Evolutionary conservation across 2,113 vertebrate genomes (phyloP).

Genomic region (Eublepharis macularius): DNA sequence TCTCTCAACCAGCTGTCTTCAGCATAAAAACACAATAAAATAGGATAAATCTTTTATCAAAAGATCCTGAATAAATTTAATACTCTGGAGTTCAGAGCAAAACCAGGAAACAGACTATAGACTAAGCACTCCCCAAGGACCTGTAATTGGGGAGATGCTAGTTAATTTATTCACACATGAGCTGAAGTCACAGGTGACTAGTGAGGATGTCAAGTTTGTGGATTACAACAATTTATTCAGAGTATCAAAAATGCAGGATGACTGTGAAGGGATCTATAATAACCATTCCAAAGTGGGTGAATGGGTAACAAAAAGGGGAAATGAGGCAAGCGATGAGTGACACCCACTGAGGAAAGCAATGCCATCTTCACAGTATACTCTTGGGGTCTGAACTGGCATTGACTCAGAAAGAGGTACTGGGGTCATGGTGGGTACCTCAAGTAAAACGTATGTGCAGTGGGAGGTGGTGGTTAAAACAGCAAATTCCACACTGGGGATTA

Average conservation of each 20-base stretch:
- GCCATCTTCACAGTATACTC: not conserved
- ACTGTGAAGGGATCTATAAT: not conserved
- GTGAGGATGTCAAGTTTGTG: not conserved
- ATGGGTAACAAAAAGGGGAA: not conserved
- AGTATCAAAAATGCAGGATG: not conserved
- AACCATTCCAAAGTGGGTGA: not conserved
- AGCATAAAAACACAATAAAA: no score
- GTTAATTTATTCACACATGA: not conserved
- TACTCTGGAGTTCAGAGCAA: no score
- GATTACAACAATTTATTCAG: not conserved
- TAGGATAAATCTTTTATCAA: not conserved
- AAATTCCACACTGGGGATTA: not conserved
- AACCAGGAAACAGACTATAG: not conserved
- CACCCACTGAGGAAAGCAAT: no score
- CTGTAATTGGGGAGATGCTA: not conserved
- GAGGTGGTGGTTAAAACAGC: accelerated
- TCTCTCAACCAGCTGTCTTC: no score
- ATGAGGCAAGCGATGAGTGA: not conserved
- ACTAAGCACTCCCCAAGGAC: not conserved
- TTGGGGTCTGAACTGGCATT: not conserved
- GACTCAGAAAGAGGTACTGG: not conserved
- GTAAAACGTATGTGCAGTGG: not conserved
- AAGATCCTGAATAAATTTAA: not conserved
- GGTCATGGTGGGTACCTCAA: not conserved
- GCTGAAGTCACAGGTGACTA: not conserved